A percentile compares a stretch with the other conserved stretches of the same genome.
Evolutionary conservation across 2,888 invertebrate genomes (phyloP).

Genomic region (Drosophila yooni): DNA sequence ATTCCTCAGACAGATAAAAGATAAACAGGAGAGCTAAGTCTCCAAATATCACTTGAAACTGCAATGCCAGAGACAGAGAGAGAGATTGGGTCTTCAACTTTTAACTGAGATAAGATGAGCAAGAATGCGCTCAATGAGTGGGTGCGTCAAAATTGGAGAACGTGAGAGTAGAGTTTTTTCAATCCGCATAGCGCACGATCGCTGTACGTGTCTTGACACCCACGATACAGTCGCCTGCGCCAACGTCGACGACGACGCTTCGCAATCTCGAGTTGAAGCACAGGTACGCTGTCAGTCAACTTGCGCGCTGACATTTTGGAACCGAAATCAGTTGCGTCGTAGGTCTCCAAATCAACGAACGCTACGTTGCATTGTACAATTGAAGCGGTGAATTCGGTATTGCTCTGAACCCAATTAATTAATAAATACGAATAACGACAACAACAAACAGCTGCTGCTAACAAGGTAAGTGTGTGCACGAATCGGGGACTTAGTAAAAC

Average conservation of each 20-base stretch:
- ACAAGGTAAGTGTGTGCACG: conserved; percentile 65
- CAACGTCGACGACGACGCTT: conserved; percentile 21
- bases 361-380: conserved; percentile 49
- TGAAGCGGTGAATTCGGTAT: conserved; percentile 24
- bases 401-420: conserved; percentile 36
- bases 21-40: conserved; percentile 10
- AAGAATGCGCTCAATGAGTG: conserved; percentile 1
- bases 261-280: conserved; percentile 29
- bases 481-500: conserved; percentile 4
- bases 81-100: not conserved
- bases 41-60: not conserved
- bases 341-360: conserved; percentile 63
- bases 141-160: conserved; percentile 1
- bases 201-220: conserved; percentile 47
- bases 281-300: conserved; percentile 59
- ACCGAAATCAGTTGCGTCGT: conserved; percentile 67
- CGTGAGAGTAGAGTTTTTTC: not conserved
- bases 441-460: conserved; percentile 47
- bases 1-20: conserved; percentile 17
- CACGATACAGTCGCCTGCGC: conserved; percentile 10
- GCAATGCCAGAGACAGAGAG: not conserved
- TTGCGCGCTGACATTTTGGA: conserved; percentile 53
- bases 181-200: conserved; percentile 40
- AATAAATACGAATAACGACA: conserved; percentile 40
- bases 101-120: conserved; percentile 6